Evolutionary conservation across 2,797 vertebrate genomes (phyloP).

Genomic region (Limnodromus scolopaceus): DNA sequence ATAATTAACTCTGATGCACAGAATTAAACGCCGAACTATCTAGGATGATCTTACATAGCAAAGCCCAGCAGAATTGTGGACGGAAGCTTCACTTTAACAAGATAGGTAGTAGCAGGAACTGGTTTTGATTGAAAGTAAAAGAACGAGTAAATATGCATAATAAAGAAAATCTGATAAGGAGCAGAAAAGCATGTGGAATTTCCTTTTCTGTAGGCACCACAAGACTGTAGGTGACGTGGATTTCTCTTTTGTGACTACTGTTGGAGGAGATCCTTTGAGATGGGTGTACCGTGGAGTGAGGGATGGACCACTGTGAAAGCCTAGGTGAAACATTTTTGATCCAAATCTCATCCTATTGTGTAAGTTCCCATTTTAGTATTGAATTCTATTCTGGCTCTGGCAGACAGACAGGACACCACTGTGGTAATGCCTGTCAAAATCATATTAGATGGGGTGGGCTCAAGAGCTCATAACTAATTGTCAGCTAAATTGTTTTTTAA

Average conservation of each 20-base stretch:
- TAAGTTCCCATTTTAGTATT: background rate
- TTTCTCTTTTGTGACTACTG: background rate
- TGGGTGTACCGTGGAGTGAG: no score
- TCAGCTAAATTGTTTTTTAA: background rate
- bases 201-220: background rate
- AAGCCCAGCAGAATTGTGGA: background rate
- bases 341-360: background rate
- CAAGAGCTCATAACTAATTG: background rate
- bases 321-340: background rate
- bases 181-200: background rate
- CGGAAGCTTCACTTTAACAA: background rate
- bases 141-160: background rate
- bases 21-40: background rate
- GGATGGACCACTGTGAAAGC: background rate
- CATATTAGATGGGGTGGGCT: background rate
- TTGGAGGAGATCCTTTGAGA: background rate
- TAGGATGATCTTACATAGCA: background rate
- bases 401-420: background rate
- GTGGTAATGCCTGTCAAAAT: background rate
- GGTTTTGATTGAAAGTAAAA: background rate
- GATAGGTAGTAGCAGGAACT: rapidly evolving
- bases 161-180: background rate
- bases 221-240: background rate
- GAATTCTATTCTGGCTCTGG: background rate
- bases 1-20: background rate